Base-by-base conservation (phyloP, 2,888 invertebrate species). In the Aphidius colemani region DNA sequence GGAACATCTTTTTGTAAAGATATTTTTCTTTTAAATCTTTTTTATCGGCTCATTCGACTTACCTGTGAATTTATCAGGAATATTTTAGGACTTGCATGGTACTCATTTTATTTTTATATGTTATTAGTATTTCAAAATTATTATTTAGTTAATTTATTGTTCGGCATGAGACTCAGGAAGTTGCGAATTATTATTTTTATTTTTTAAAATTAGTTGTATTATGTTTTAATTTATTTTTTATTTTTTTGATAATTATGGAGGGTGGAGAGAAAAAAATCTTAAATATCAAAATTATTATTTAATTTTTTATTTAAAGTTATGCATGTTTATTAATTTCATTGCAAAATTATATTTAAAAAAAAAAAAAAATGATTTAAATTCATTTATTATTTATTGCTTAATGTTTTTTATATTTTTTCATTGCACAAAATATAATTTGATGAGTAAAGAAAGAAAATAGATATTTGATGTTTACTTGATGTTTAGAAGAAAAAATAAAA, bases 81-180 rank as follows among this genome's bases (percentile, higher is more conserved):
- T 62, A 11, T 49, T 61, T 48, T 40, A 7, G 7, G 13, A 50
- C 11, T 43, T 53, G 39, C 40, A 13, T 53, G 13, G 45, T 45
- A 45, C 18, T 39, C 18, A 30, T 40, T 58, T 6, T 30, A 40
- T 40, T 41, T 53, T 30, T 10, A 11, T 10, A 11, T 40, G 3
- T 13, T 1, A 18, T 41, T 45, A 13, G 11, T 18, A 41, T 56
- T 50, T 18, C 2, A 18, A 18, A 18, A 18, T 41, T 45, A 13
- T 30, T 18, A 41, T 56, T 50, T 30, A 45, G 11, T 53, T 58
- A 48, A 63, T 63, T 53, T 49, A 59, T 68, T 64, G 69, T 78
- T 30, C 5, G 30, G 79, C 80, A 80, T 79, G 81, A 81, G 79
- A 78, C 80, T 81, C 82, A 77, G 83, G 83, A 84, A 83, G 83